These are phyloP conservation scores for Eulemur rubriventer DNA, from an alignment of 2,797 vertebrate genomes.

Conservation along the genomic window DNA sequence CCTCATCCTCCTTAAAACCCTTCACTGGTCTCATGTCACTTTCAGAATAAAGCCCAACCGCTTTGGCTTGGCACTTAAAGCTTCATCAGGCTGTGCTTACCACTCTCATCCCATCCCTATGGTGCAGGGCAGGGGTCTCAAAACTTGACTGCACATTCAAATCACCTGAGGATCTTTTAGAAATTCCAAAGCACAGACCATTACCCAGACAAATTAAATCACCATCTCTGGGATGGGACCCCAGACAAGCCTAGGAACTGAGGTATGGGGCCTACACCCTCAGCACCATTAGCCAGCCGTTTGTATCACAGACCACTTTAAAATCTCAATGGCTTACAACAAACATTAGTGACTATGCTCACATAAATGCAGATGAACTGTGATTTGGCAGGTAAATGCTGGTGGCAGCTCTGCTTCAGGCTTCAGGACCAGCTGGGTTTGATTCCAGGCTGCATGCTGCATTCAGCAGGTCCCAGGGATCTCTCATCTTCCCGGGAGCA, in stretches of 20 bases:
- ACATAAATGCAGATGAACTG: neutral
- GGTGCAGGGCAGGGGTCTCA: neutral
- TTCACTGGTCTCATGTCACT: neutral
- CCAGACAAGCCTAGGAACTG: neutral
- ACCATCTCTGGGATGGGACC: neutral
- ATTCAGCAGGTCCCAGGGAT: fast-evolving
- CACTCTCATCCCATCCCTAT: neutral
- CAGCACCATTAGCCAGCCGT: neutral
- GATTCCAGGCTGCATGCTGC: neutral
- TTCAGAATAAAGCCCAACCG: neutral
- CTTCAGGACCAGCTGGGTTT: neutral
- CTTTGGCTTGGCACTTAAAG: neutral
- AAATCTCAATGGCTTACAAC: neutral
- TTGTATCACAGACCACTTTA: neutral
- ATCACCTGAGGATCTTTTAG: neutral
- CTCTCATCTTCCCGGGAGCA: neutral
- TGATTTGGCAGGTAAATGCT: neutral
- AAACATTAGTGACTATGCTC: neutral
- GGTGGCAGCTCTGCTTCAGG: neutral
- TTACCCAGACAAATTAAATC: neutral
- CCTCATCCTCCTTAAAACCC: neutral
- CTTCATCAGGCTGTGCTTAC: neutral
- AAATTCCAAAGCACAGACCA: neutral
- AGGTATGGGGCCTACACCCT: neutral
- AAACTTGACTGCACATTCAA: neutral